These are phyloP conservation scores for Saccopteryx bilineata DNA, from an alignment of 2,113 vertebrate species.

Conservation along the genomic window DNA sequence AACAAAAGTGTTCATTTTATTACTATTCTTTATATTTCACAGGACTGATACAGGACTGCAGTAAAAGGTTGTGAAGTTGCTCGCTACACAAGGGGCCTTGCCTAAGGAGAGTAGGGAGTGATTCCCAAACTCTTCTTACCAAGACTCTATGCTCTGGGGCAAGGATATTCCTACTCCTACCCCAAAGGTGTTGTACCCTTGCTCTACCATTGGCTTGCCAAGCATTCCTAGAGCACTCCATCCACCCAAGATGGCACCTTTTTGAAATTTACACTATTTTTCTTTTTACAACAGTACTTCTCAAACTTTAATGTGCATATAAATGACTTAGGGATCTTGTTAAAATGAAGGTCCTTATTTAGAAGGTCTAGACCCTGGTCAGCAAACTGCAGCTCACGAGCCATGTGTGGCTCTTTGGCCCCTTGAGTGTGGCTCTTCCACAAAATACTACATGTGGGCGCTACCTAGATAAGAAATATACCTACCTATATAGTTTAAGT, in stretches of 20 bases:
- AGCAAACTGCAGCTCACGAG: too few species aligned
- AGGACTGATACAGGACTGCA: not conserved
- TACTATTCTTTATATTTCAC: not conserved
- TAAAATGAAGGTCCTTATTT: not conserved
- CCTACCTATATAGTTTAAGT: too few species aligned
- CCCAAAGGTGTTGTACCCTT: not conserved
- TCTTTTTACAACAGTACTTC: not conserved
- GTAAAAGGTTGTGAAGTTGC: not conserved
- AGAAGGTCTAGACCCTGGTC: not conserved
- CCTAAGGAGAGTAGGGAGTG: not conserved
- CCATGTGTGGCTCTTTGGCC: too few species aligned
- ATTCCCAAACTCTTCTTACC: not conserved
- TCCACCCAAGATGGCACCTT: not conserved
- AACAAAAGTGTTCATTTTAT: not conserved
- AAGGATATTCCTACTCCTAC: not conserved
- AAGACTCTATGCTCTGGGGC: not conserved
- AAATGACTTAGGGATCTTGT: not conserved
- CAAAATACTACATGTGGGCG: too few species aligned
- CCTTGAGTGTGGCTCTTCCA: too few species aligned
- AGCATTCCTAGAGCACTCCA: not conserved
- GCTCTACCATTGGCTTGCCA: not conserved
- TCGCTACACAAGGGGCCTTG: not conserved
- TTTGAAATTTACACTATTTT: constrained; percentile 13
- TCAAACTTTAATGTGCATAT: not conserved
- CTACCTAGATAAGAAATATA: too few species aligned